Base-by-base conservation (phyloP, 2,113 vertebrate genomes). In the Petaurus breviceps region DNA sequence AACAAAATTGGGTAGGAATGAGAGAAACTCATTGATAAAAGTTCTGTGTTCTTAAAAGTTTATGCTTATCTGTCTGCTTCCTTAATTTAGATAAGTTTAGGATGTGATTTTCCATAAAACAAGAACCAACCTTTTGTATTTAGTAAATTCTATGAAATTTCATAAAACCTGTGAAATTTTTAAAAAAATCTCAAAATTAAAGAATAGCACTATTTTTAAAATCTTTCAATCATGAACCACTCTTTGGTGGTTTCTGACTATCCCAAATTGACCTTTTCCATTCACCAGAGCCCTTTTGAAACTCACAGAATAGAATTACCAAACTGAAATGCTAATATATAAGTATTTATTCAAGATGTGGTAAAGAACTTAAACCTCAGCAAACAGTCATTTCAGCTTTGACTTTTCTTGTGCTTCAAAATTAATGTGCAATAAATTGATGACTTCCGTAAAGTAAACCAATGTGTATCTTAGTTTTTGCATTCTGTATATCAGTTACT, bases 231-330 rank as follows among this genome's bases (percentile, higher is more conserved):
- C 89, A 92, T 89, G 25, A 98, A 93, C 16, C 55, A 22, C 54
- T 96, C 93, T 94, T 54, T 25, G 47, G 37, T 91, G 61, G 68
- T 43, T 84, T 77, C 28, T 94, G n/a, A 92, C 28, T 89, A 47
- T 53, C 19, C 91, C 92, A 51, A 90, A 89, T 6, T 54, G 43
- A 47, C 9, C 92, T 92, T 25, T 91, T 25, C 1, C 19, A 89
- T 47, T 95, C 93, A 96, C 92, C 26, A 95, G 90, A 92, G 89
- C 26, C 16, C 52, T 97, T 84, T 89, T n/a, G 55, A 95, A 97
- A 96, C 50, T 90, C 25, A 93, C 68, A 92, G 37, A 93, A 93
- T 50, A 93, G 22, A 0, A 26, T 92, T 93, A 94, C 8, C 47
- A 84, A 95, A 97, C 92, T 77, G 89, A 97, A 94, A 93, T 90